Evolutionary conservation across 2,888 invertebrate species (phyloP).

Genomic region (Drosophila atroscutellata): DNA sequence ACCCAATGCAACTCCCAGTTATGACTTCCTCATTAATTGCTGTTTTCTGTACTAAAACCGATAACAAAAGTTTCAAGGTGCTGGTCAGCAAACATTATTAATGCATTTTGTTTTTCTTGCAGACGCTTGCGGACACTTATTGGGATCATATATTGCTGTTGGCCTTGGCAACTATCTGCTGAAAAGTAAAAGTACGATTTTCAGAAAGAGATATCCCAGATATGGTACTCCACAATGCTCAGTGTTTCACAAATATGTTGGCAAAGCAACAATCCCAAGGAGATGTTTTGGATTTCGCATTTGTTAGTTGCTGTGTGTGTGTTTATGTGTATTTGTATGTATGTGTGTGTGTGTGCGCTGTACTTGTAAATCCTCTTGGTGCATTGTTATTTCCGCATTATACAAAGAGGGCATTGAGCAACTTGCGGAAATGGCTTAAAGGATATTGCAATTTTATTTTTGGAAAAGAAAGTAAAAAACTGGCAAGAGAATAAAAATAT

Average conservation of each 20-base stretch:
- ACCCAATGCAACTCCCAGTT: background rate
- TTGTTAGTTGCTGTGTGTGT: background rate
- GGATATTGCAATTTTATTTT: conserved; percentile 75
- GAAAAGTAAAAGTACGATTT: conserved; percentile 30
- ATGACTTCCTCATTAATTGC: conserved; percentile 35
- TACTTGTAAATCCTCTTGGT: conserved; percentile 47
- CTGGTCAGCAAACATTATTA: conserved; percentile 18
- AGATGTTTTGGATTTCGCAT: conserved; percentile 35
- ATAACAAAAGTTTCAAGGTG: conserved; percentile 42
- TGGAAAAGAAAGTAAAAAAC: conserved; percentile 37
- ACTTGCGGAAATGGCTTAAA: conserved; percentile 78
- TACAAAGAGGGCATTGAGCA: conserved; percentile 65
- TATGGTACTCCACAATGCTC: conserved; percentile 30
- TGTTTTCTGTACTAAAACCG: conserved; percentile 2
- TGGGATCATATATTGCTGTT: conserved; percentile 30
- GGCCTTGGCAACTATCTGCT: conserved; percentile 24
- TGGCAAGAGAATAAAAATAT: conserved; percentile 39
- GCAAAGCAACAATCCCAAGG: conserved; percentile 39
- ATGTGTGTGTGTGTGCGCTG: conserved; percentile 26
- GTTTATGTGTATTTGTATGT: background rate
- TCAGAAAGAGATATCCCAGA: conserved; percentile 40
- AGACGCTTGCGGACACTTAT: conserved; percentile 13
- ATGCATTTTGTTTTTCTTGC: conserved; percentile 26
- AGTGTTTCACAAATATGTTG: conserved; percentile 43
- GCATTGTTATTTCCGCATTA: conserved; percentile 78